Evolutionary conservation across 2,888 invertebrate genomes (phyloP).

Genomic region (Cylindroiulus punctatus): DNA sequence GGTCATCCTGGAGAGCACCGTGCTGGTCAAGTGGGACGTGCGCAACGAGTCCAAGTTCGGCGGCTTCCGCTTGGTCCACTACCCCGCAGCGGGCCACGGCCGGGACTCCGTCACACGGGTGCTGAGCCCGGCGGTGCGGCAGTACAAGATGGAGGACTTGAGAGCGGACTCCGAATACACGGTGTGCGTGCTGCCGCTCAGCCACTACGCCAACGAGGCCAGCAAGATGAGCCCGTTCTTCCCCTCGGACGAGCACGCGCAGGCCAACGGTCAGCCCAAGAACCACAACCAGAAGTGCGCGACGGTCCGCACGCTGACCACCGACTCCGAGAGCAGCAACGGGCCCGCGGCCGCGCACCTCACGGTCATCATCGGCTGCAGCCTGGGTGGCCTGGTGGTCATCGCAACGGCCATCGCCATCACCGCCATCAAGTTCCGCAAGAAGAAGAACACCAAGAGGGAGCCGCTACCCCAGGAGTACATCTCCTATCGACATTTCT

Average conservation of each 20-base stretch:
- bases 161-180: conserved; percentile 83
- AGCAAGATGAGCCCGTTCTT: conserved; percentile 61
- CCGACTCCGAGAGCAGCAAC: conserved; percentile 39
- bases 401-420: conserved; percentile 78
- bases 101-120: neutral
- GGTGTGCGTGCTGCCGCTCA: conserved; percentile 87
- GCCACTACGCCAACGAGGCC: conserved; percentile 72
- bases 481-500: conserved; percentile 63
- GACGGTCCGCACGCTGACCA: conserved; percentile 59
- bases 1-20: conserved; percentile 87
- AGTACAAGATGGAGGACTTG: conserved; percentile 78
- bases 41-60: conserved; percentile 81
- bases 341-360: conserved; percentile 71
- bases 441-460: conserved; percentile 58
- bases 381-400: conserved; percentile 86
- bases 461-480: conserved; percentile 61
- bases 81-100: conserved; percentile 62
- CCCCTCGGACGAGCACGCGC: conserved; percentile 58
- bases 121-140: conserved; percentile 67
- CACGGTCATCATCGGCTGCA: conserved; percentile 86
- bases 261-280: conserved; percentile 58
- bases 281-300: conserved; percentile 58
- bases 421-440: conserved; percentile 59
- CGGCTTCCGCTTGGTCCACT: conserved; percentile 87
- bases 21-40: conserved; percentile 81